Evolutionary conservation across 2,113 vertebrate genomes (phyloP), one percentile per base, ranked within the genome.

Genomic region (Lycaon pictus): DNA sequence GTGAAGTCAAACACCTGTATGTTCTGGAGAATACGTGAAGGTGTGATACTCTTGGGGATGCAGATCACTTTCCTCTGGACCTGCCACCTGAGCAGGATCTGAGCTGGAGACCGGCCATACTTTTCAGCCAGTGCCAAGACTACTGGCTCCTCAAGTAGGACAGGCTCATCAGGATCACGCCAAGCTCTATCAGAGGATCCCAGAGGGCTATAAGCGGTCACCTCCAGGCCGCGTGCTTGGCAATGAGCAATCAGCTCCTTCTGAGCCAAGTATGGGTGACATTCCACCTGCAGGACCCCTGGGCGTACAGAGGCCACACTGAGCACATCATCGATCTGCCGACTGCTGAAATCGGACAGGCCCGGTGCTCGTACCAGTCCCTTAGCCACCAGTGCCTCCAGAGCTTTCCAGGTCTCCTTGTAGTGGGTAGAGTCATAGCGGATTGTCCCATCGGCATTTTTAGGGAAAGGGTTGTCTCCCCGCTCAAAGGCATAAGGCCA

Each of bases 51-150:
- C 98, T 99, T 99, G 63, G 99, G 99, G 98, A 99, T 99, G 20
- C 98, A 98, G 67, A 99, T 99, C 69, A 99, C 99, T 94, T 99
- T 99, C 93, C 99, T 98, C 97, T 99, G 99, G 43, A 99, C 98
- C 98, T 99, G 99, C 99, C 99, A 99, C 99, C 99, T 99, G 97
- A 99, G 99, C 95, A 99, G 97, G 90, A 99, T 99, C 98, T 99
- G 99, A 83, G 99, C 99, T 37, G 99, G 98, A 60, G 99, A 99
- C 94, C 99, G 99, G 74, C 97, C 98, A 95, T 99, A 99, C 98
- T 99, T 99, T 95, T 99, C 98, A 85, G 99, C 99, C 81, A 99
- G 97, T 48, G 98, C 95, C 85, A 98, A 94, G 67, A 99, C 98
- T 11, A 98, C 94, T 5, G 99, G 98, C 89, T 99, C 99, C 84